Conservation (phyloP, 1,140 invertebrate species). For the Drosophila bipectinata region DNA sequence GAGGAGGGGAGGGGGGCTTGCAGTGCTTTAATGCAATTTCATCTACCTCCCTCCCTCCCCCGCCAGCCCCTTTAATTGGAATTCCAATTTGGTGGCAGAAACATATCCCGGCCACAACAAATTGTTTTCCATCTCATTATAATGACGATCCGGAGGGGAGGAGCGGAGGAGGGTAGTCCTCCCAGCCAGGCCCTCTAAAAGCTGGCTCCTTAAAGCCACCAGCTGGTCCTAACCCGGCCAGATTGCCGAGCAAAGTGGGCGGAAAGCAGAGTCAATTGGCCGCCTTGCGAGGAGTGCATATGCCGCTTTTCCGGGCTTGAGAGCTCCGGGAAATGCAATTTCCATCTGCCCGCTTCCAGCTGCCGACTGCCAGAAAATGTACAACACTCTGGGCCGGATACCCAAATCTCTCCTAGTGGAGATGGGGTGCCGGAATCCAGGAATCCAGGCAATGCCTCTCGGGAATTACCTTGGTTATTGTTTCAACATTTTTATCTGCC, state of each 20-base stretch:
- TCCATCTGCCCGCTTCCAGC: slow-evolving; percentile 35
- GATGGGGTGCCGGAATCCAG: slow-evolving; percentile 18
- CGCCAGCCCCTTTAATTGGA: slow-evolving; percentile 27
- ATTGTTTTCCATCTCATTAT: slow-evolving; percentile 43
- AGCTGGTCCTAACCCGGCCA: slow-evolving; percentile 18
- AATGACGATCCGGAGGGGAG: not conserved
- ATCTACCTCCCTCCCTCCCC: slow-evolving; percentile 1
- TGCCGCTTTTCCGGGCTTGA: slow-evolving; percentile 6
- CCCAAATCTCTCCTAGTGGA: not conserved
- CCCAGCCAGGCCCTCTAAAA: not conserved
- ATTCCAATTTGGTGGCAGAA: slow-evolving; percentile 31
- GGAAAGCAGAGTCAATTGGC: slow-evolving; percentile 67
- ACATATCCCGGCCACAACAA: slow-evolving; percentile 1
- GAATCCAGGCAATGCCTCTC: slow-evolving; percentile 57
- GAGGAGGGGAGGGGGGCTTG: slow-evolving; percentile 8
- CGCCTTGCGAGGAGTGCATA: slow-evolving; percentile 64
- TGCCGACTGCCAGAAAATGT: slow-evolving; percentile 25
- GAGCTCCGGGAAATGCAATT: slow-evolving; percentile 37
- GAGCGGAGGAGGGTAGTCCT: too few relatives aligned
- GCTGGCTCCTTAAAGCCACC: not conserved
- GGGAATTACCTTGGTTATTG: slow-evolving; percentile 75
- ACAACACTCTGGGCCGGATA: slow-evolving; percentile 37
- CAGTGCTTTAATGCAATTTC: slow-evolving; percentile 32
- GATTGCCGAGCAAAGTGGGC: slow-evolving; percentile 58
- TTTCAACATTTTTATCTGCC: slow-evolving; percentile 74